Percentiles rank a stretch among this genome's conserved stretches.
phyloP scores from a whole-genome alignment of 2,113 vertebrate species.

The Bucco capensis region DNA sequence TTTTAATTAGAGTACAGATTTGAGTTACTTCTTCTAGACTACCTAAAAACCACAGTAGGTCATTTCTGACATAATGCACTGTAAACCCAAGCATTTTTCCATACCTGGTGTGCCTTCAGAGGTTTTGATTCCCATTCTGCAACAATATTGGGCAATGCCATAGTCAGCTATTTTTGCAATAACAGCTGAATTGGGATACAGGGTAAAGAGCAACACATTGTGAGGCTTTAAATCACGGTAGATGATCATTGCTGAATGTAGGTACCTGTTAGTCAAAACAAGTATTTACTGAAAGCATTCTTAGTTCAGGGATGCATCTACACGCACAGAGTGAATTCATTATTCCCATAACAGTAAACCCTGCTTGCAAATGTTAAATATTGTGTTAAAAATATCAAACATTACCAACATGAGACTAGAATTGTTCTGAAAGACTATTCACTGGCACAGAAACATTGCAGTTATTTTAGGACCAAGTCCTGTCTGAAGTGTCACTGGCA shows the following conservation, averaged over 20 bases:
- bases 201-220: slow-evolving; percentile 92
- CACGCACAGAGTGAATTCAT: not conserved
- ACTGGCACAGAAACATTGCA: not conserved
- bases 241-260: slow-evolving; percentile 95
- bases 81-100: not conserved
- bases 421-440: not conserved
- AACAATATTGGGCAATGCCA: slow-evolving; percentile 96
- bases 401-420: not conserved
- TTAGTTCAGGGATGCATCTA: not conserved
- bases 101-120: slow-evolving; percentile 94
- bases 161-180: slow-evolving; percentile 98
- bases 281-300: not conserved
- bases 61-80: not conserved
- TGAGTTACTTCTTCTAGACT: not conserved
- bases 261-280: slow-evolving; percentile 77
- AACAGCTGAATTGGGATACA: slow-evolving; percentile 87
- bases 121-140: slow-evolving; percentile 94
- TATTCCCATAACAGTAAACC: not conserved
- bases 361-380: not conserved
- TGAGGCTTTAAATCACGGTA: slow-evolving; percentile 97
- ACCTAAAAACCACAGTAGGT: not conserved
- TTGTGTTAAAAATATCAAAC: not conserved
- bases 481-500: not conserved
- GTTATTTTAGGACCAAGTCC: not conserved
- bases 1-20: not conserved